Evolutionary conservation across 2,888 invertebrate genomes (phyloP).

Genomic region (Cyclophora punctaria): DNA sequence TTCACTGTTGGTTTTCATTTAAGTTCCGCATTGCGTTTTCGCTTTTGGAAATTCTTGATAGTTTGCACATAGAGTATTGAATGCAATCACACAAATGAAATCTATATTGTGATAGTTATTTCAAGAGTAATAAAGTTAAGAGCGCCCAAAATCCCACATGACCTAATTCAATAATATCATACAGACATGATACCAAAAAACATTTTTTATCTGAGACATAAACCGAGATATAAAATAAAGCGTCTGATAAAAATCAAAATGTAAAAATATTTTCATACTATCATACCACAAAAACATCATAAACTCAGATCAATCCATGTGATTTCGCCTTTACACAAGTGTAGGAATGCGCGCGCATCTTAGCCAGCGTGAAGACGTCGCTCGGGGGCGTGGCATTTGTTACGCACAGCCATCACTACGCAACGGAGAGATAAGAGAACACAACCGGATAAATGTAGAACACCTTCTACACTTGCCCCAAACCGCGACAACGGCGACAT

Average conservation of each 20-base stretch:
- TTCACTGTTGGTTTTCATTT: no score
- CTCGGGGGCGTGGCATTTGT: conserved; percentile 59
- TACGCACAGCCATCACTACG: conserved; percentile 60
- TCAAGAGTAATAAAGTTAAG: no score
- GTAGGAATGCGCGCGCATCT: conserved; percentile 67
- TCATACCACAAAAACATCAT: conserved; percentile 24
- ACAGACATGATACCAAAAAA: no score
- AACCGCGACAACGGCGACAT: conserved; percentile 5
- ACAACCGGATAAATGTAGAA: conserved; percentile 28
- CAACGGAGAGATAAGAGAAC: conserved; percentile 51
- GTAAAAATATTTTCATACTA: conserved; percentile 18
- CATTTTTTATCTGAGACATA: no score
- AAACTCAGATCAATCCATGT: conserved; percentile 30
- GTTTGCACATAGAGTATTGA: no score
- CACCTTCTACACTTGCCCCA: conserved; percentile 6
- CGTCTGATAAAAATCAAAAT: not conserved
- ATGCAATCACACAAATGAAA: no score
- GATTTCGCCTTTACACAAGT: conserved; percentile 45
- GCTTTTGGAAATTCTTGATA: no score
- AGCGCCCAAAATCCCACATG: no score
- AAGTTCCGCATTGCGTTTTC: no score
- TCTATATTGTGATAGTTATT: no score
- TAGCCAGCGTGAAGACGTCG: conserved; percentile 42
- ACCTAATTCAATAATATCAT: no score
- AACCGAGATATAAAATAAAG: no score